Base-by-base conservation (phyloP, 2,888 invertebrate species). In the Merodon equestris region DNA sequence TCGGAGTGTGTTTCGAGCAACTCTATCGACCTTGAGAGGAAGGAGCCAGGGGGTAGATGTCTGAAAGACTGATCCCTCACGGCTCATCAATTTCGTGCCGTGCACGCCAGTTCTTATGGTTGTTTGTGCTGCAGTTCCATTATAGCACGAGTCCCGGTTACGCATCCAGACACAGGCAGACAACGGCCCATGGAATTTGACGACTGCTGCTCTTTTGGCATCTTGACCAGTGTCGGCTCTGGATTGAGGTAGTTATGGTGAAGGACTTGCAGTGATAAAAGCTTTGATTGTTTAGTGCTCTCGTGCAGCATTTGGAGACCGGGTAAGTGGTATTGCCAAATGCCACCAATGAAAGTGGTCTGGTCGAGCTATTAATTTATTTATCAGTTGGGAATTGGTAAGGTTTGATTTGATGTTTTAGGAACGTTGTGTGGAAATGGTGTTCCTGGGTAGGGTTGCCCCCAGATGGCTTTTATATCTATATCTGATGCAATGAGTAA, bases 301-400 rank as follows among this genome's bases (percentile, higher is more conserved):
- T 27, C 7, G 19, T 36, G 42, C 34, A 44, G 14, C 58, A 68
- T 58, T 36, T 68, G 58, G 12, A 38, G 12, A 38, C 34, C 36
- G 1, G 38, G 50, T 18, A 36, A 42, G 18, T 27, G 50, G 68
- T 50, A 68, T 60, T 51, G 58, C 50, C 57, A 57, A 17, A 67
- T 57, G 27, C 34, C 45, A 34, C 51, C 18, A 51, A 68, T 34
- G 14, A 45, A 0, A 10, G 45, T 14, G n/a, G 51, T 58, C 68
- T 58, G 57, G 67, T 12, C 57, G 36, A 42, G 50, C 27, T 57
- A 57, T 67, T 57, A 51, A 67, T 67, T 67, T 42, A 57, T 48
- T 60, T 58, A 60, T 68, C 68, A 68, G 58, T 53, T 68, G 68
- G 68, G 68, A 68, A 68, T 68, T 58, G 58, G 38, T 34, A 19